Percentiles rank a stretch among this genome's conserved stretches.
These are phyloP conservation scores for Candoia aspera DNA, from an alignment of 2,113 vertebrate species.

Conservation along the genomic window DNA sequence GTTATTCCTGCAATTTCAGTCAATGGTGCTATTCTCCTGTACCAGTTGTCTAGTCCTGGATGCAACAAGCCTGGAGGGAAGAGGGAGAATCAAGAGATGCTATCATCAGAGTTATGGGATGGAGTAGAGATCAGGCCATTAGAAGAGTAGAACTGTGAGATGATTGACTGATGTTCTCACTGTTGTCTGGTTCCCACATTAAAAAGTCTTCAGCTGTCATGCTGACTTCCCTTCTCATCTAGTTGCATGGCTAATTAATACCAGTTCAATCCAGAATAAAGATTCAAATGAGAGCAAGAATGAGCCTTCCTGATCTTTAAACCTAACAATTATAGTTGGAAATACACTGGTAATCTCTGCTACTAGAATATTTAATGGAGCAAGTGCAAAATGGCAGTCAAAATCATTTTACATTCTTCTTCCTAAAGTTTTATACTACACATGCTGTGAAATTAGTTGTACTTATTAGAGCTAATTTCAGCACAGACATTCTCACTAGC, in stretches of 20 bases:
- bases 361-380: slow-evolving; percentile 9
- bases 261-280: background rate
- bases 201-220: background rate
- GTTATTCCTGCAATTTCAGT: background rate
- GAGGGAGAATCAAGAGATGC: background rate
- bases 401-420: slow-evolving; percentile 1
- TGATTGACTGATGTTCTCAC: background rate
- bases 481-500: background rate
- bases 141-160: background rate
- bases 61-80: background rate
- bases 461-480: background rate
- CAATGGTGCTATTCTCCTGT: background rate
- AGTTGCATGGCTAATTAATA: background rate
- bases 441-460: background rate
- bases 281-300: background rate
- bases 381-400: slow-evolving; percentile 3
- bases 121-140: background rate
- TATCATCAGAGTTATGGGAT: background rate
- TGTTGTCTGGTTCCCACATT: background rate
- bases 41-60: background rate
- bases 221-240: background rate
- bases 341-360: slow-evolving; percentile 6
- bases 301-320: slow-evolving; percentile 20
- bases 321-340: slow-evolving; percentile 1
- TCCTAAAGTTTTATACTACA: background rate